A percentile compares a stretch with the other conserved stretches of the same genome.
These are phyloP conservation scores for Hydra vulgaris DNA, from an alignment of 30 jellyfish, hydroid and myxozoan genomes.

Conservation along the genomic window DNA sequence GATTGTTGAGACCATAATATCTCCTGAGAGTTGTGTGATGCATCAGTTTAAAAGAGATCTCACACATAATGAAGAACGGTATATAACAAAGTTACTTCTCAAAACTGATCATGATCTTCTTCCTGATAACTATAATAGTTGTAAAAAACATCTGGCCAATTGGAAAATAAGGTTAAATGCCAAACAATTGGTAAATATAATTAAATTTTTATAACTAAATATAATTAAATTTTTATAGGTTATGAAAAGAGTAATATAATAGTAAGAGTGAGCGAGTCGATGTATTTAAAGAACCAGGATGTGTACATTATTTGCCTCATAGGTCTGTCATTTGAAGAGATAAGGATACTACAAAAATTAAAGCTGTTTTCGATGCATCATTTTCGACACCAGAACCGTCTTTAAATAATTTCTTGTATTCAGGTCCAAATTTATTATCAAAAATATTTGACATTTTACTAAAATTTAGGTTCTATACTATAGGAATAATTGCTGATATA, in stretches of 20 bases:
- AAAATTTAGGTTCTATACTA: not conserved
- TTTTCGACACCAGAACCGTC: conserved; percentile 5
- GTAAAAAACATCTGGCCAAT: not conserved
- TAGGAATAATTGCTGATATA: not conserved
- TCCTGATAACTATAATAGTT: not conserved
- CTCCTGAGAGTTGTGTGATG: conserved; percentile 3
- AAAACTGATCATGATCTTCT: conserved; percentile 1
- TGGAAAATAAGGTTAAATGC: not conserved
- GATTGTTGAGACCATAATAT: not conserved
- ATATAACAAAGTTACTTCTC: not conserved
- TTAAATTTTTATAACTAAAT: no score
- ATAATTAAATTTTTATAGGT: no score
- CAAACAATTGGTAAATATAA: no score
- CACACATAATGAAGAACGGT: not conserved
- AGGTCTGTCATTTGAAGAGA: not conserved
- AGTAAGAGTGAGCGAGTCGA: not conserved
- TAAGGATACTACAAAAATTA: not conserved
- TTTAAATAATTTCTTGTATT: not conserved
- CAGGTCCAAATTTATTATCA: not conserved
- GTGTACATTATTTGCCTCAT: not conserved
- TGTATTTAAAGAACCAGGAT: not conserved
- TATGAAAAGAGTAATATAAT: no score
- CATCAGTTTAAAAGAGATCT: not conserved
- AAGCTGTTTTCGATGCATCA: not conserved
- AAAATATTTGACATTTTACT: not conserved